phyloP scores from a whole-genome alignment of 2,797 vertebrate species.

The Lepidocolaptes lacrymiger region DNA sequence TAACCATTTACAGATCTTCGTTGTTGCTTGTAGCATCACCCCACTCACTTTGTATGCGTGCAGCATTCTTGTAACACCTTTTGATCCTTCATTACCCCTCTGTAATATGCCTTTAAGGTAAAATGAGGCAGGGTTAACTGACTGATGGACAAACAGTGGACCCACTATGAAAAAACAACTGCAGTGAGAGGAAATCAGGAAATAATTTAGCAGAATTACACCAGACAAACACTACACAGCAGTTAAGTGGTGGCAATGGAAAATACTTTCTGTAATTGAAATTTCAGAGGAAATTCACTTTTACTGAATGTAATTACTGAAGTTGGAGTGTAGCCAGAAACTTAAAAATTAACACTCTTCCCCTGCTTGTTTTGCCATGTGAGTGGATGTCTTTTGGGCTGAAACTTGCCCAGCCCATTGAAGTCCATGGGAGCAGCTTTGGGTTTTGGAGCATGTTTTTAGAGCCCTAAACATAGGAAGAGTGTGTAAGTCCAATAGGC shows the following conservation, averaged over 20 bases:
- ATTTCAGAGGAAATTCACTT: conserved; percentile 62
- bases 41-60: not conserved
- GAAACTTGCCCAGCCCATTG: not conserved
- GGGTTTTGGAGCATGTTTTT: not conserved
- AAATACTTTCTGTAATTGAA: conserved; percentile 69
- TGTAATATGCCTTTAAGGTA: not conserved
- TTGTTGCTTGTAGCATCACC: not conserved
- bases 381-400: not conserved
- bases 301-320: conserved; percentile 54
- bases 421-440: not conserved
- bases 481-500: not conserved
- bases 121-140: conserved; percentile 29
- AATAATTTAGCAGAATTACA: conserved; percentile 54
- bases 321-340: conserved; percentile 42
- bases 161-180: conserved; percentile 39
- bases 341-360: conserved; percentile 44
- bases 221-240: not conserved
- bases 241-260: conserved; percentile 55
- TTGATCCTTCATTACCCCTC: conserved; percentile 2
- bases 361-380: not conserved
- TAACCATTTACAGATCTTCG: not conserved
- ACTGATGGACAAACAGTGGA: conserved; percentile 44
- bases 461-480: not conserved
- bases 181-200: conserved; percentile 31
- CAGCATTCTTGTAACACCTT: not conserved